Conservation (phyloP, 2,888 invertebrate species). For the Himalopsyche japonica region DNA sequence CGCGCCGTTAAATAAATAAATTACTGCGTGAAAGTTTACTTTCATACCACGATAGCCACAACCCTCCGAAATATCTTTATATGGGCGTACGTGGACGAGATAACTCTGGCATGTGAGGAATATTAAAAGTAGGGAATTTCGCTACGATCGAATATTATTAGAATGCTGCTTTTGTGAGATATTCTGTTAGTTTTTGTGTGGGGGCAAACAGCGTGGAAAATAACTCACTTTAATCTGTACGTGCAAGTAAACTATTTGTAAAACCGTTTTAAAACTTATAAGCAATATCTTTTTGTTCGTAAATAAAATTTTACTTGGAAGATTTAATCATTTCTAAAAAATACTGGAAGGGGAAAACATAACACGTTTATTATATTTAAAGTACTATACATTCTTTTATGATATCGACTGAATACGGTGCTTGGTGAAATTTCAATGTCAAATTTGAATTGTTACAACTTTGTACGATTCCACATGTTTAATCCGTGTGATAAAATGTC, state of each 20-base stretch:
- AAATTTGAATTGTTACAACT: too few species aligned
- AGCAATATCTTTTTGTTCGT: too few species aligned
- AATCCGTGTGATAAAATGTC: too few species aligned
- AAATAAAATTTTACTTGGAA: too few species aligned
- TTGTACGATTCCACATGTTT: too few species aligned
- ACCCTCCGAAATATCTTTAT: neutral
- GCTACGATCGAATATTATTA: neutral
- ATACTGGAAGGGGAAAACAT: too few species aligned
- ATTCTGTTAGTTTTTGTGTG: neutral
- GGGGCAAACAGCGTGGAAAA: neutral
- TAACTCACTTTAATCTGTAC: neutral
- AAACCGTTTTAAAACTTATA: too few species aligned
- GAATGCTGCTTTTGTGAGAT: neutral
- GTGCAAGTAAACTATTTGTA: neutral
- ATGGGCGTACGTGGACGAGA: conserved; percentile 4
- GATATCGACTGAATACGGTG: too few species aligned
- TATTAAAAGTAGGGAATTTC: neutral
- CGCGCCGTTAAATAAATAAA: neutral
- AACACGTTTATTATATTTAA: too few species aligned
- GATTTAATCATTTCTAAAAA: too few species aligned
- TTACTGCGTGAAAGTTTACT: neutral
- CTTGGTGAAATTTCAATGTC: too few species aligned
- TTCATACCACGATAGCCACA: neutral
- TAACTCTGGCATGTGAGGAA: neutral
- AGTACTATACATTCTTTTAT: too few species aligned